Evolutionary conservation across 1,140 invertebrate species (phyloP), one percentile per base, ranked within the genome.

Genomic region (Ruditapes philippinarum): DNA sequence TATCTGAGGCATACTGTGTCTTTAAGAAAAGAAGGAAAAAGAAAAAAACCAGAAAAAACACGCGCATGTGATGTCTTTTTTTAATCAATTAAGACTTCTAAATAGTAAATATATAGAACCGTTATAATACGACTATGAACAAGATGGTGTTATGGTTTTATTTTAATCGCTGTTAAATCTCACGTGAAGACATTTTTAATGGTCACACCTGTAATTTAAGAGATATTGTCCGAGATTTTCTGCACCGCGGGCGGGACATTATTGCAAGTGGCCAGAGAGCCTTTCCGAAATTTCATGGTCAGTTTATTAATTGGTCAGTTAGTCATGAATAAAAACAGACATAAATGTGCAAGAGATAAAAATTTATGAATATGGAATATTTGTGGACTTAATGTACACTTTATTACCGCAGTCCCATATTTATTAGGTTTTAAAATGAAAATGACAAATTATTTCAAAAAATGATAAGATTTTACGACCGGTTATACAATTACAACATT

Each of bases 231-330:
- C 45, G 74, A 17, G 49, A 78, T 31, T 22, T 78, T 17, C 17
- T 25, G 45, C 31, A 36, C 74, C 74, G 0, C 42, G 74, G 74
- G 74, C 45, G 9, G 25, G 0, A 49, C 28, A 36, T 54, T 78
- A 51, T 57, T 78, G 45, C 22, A 51, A 3, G 11, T 51, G 28
- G n/a, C 45, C 42, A 78, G 7, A 12, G 0, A 19, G n/a, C n/a
- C n/a, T n/a, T 4, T 5, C 45, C 12, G 31, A 78, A 54, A 31
- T 78, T 78, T 78, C 42, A 54, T 49, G 74, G 45, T 19, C 45
- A 51, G 36, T 78, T 31, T 78, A 78, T 78, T 54, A 57, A 78
- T 33, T 78, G 45, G n/a, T 54, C 74, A 36, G 4, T 51, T 57
- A 40, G 74, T 57, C 45, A 54, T 38, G 14, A 38, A 70, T 36